phyloP scores from a whole-genome alignment of 2,888 invertebrate genomes.

The Cephus sareptanus region DNA sequence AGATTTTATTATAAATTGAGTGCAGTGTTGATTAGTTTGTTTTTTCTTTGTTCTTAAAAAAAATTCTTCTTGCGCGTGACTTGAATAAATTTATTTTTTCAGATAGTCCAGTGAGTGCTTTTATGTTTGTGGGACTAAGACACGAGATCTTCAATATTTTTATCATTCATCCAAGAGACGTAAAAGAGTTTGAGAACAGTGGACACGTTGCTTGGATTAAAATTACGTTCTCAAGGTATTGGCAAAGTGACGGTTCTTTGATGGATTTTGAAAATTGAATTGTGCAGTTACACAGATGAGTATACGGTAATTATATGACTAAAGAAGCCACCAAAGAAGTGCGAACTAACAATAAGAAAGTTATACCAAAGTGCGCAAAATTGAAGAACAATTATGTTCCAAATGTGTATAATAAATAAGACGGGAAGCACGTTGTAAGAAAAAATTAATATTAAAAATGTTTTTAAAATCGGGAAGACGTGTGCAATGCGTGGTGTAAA shows the following conservation, averaged over 20 bases:
- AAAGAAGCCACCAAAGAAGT: not conserved
- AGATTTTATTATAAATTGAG: not conserved
- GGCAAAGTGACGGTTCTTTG: not conserved
- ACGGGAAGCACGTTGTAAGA: not conserved
- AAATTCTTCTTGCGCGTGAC: not conserved
- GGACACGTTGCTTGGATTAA: not conserved
- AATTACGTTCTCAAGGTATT: not conserved
- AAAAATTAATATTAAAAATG: not conserved
- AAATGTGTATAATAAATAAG: not conserved
- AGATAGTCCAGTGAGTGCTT: not conserved
- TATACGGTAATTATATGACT: not conserved
- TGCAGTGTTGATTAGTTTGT: not conserved
- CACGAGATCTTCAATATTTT: not conserved
- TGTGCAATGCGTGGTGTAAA: too few species aligned
- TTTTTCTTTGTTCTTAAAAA: not conserved
- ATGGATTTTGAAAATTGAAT: not conserved
- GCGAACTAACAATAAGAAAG: not conserved
- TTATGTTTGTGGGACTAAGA: not conserved
- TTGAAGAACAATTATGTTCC: not conserved
- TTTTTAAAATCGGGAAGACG: not conserved
- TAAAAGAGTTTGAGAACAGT: not conserved
- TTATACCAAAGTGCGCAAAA: too few species aligned
- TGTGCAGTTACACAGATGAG: not conserved
- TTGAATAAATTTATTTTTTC: not conserved
- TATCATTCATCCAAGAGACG: not conserved